Base-by-base conservation (phyloP, 1,140 invertebrate species). In the Samia ricini region DNA sequence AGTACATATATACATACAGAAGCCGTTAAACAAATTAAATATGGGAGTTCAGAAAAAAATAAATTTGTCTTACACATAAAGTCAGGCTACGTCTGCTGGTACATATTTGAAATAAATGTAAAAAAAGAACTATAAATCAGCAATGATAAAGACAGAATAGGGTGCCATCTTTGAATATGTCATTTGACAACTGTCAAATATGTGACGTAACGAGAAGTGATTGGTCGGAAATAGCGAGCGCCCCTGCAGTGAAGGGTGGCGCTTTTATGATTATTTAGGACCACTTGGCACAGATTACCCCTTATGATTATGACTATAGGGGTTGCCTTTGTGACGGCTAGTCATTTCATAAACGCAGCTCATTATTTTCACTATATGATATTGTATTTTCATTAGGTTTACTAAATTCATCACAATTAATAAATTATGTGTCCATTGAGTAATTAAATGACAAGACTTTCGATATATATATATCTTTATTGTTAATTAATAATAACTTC, bases 111-210 rank as follows among this genome's bases (percentile, higher is more conserved):
- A n/a, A n/a, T n/a, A n/a, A n/a, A n/a, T 29, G 33, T 1, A 12
- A 42, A 42, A 42, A 15, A 3, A 4, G 12, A 42, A 12, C 33
- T 15, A 42, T 42, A 42, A 42, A 42, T 42, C 33, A 42, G 12
- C 4, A 4, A 12, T 42, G 7, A 42, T 42, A 42, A n/a, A 42
- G 12, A 42, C n/a, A 42, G 33, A 42, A 42, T 42, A 59, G 74
- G 79, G 81, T 84, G 83, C 83, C 83, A 88, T 88, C 85, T 86
- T 86, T 85, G 76, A 86, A 81, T 81, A 72, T 77, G 74, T 74
- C 73, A 75, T 65, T 77, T 68, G 51, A 52, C 51, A 74, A 81
- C 68, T 83, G 74, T 85, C 76, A 82, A 76, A 63, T 54, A 61
- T 42, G 59, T 77, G 72, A 76, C 70, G 68, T 79, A 66, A 76